phyloP scores from a whole-genome alignment of 2,797 vertebrate species.

The Phataginus tricuspis region DNA sequence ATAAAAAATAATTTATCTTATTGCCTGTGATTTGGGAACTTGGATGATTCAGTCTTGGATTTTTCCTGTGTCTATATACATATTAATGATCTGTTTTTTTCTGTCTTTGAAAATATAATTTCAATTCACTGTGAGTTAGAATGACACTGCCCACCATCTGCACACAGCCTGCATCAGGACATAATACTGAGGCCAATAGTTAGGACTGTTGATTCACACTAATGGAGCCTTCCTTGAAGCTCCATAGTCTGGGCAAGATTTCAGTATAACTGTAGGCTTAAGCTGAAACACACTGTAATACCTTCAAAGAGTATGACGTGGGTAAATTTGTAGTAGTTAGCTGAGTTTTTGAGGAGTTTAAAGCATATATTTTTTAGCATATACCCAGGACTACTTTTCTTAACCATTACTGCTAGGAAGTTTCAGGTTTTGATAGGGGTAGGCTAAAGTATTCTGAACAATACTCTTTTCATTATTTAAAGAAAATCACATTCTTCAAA shows the following conservation, averaged over 20 bases:
- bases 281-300: neutral
- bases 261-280: neutral
- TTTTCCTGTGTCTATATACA: neutral
- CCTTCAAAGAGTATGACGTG: constrained; percentile 2
- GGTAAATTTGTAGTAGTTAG: neutral
- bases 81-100: neutral
- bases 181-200: neutral
- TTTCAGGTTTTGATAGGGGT: neutral
- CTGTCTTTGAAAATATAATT: constrained; percentile 41
- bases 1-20: neutral
- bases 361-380: constrained; percentile 1
- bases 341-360: neutral
- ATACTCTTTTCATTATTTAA: neutral
- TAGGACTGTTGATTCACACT: neutral
- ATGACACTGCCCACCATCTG: neutral
- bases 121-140: neutral
- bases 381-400: neutral
- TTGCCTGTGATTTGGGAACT: constrained; percentile 15
- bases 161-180: neutral
- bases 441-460: constrained; percentile 5
- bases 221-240: neutral
- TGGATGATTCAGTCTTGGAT: neutral
- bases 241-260: neutral
- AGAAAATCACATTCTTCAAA: constrained; percentile 31
- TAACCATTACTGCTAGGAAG: neutral